Conservation (phyloP, 2,113 vertebrate genomes). For the Abramis brama region DNA sequence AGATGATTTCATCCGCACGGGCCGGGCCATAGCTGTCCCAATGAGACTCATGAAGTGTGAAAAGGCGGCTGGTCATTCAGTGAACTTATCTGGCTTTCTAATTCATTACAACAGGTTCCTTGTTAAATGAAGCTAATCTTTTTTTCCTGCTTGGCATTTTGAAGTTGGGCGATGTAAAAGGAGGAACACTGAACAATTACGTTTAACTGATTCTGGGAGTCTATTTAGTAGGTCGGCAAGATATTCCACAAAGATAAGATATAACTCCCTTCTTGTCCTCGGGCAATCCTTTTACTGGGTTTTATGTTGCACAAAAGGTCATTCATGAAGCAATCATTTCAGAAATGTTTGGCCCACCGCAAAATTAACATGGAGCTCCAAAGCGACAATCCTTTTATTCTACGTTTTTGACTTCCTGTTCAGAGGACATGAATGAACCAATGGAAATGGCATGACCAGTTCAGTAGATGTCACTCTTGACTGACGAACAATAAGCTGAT, state of each 20-base stretch:
- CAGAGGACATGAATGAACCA: not conserved
- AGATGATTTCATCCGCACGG: constrained; percentile 67
- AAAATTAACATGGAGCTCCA: constrained; percentile 49
- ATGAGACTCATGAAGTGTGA: constrained; percentile 70
- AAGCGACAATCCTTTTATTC: constrained; percentile 45
- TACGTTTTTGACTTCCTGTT: constrained; percentile 28
- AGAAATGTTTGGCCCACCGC: constrained; percentile 56
- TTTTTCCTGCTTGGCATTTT: constrained; percentile 70
- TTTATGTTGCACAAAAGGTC: constrained; percentile 71
- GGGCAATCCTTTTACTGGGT: constrained; percentile 63
- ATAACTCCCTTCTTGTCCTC: constrained; percentile 62
- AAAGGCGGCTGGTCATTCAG: constrained; percentile 70
- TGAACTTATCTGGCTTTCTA: constrained; percentile 66
- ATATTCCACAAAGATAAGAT: constrained; percentile 65
- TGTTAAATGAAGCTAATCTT: constrained; percentile 65
- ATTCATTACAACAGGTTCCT: constrained; percentile 66
- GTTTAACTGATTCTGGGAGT: constrained; percentile 62
- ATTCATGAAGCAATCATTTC: constrained; percentile 67
- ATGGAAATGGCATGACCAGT: constrained; percentile 26
- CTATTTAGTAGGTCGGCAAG: constrained; percentile 63
- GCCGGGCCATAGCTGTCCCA: constrained; percentile 59
- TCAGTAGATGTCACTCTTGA: constrained; percentile 31
- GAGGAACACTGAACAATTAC: constrained; percentile 70
- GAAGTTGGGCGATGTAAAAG: constrained; percentile 53
- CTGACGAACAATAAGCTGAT: constrained; percentile 22